Base-by-base conservation (phyloP, 2,797 vertebrate genomes). In the Diplodus sargus region DNA sequence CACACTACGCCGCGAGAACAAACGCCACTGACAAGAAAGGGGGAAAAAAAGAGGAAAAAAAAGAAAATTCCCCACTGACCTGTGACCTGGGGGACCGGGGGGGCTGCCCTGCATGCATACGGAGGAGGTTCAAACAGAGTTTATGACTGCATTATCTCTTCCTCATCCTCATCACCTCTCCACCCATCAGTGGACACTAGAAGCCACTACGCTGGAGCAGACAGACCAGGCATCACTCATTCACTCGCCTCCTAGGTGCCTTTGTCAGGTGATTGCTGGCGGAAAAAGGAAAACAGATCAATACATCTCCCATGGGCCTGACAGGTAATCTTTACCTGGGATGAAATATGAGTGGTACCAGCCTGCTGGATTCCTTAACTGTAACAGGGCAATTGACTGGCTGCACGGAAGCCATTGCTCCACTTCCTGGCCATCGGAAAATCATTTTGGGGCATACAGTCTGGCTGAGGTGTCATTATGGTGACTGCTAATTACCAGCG, bases 261-360 rank as follows among this genome's bases (percentile, higher is more conserved):
- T 95, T 95, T 96, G 95, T 95, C 95, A 96, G 95, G 95, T 95
- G 95, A 96, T 95, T 95, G 95, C 95, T 95, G 93, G 93, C 85
- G 83, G 94, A 96, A 95, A 95, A 96, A 95, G 94, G 94, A 95
- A 96, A 95, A 95, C 95, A 96, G 95, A 96, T 96, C 95, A 96
- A 96, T 96, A 95, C 94, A 95, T 95, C 94, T 96, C 95, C 95
- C 93, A 91, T 93, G 93, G 93, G 93, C 76, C 92, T 95, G 95
- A 96, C 95, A 96, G 95, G 93, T 96, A 96, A 96, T 96, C 95
- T 96, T 96, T 96, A 96, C 95, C 93, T 91, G 87, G 91, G 93
- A 94, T 96, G 95, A 96, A 95, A 95, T 96, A 96, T 95, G 95
- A 96, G 94, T 85, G 88, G 89, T 89, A 93, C 92, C 90, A 79